phyloP scores from a whole-genome alignment of 2,797 vertebrate species.

The Leuciscus waleckii region DNA sequence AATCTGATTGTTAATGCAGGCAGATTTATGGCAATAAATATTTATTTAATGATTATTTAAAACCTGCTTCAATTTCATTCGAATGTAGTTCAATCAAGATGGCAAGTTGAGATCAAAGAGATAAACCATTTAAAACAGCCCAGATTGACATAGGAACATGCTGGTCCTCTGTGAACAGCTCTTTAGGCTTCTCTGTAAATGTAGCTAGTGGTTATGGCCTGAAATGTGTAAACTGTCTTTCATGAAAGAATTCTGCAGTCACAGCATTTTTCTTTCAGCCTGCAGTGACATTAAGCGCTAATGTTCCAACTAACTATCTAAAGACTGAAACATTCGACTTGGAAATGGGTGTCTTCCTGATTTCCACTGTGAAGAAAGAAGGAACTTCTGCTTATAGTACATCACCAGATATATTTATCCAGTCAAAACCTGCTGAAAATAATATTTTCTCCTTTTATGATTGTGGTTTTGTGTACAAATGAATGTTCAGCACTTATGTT shows the following conservation, averaged over 20 bases:
- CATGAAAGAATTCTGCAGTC: background rate
- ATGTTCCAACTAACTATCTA: background rate
- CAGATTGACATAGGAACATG: background rate
- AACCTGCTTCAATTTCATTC: background rate
- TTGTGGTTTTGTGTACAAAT: background rate
- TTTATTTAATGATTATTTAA: background rate
- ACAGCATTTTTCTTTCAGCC: conserved; percentile 3
- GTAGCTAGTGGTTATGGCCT: background rate
- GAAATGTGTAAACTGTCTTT: background rate
- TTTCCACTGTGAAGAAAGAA: background rate
- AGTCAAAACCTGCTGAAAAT: background rate
- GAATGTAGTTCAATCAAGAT: background rate
- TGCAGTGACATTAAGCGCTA: background rate
- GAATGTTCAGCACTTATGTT: background rate
- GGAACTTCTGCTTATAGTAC: background rate
- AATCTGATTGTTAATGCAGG: background rate
- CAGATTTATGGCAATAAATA: background rate
- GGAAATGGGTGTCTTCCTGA: background rate
- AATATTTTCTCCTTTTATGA: background rate
- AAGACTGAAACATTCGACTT: background rate
- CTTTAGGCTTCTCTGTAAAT: background rate
- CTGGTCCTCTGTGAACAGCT: background rate
- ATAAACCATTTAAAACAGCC: background rate
- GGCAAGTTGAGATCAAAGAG: background rate
- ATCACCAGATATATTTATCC: background rate